Conservation (phyloP, 2,888 invertebrate genomes). For the Pharmacophagus antenor region DNA sequence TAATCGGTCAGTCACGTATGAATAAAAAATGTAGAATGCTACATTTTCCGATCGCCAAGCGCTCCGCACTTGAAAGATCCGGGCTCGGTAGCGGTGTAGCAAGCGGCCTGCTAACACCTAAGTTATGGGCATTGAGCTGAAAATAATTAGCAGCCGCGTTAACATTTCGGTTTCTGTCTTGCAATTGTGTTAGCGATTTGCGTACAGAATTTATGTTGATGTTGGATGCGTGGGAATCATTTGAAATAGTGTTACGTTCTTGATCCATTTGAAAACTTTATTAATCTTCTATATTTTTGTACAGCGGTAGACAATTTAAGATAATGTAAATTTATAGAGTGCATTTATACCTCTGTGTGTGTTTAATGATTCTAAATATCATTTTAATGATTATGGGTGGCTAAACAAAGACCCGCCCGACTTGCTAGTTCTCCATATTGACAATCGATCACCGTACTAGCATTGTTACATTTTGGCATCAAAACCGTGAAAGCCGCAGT, state of each 20-base stretch:
- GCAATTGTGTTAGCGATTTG: conserved; percentile 22
- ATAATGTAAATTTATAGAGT: no score
- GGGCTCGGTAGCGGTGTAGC: conserved; percentile 8
- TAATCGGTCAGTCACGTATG: not conserved
- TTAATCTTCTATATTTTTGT: not conserved
- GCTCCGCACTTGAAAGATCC: not conserved
- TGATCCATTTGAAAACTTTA: no score
- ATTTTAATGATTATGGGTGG: no score
- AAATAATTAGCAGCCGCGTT: conserved; percentile 38
- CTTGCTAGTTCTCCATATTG: no score
- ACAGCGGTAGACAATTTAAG: no score
- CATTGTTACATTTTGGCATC: no score
- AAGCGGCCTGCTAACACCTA: conserved; percentile 34
- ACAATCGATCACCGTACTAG: no score
- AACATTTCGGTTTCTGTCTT: conserved; percentile 32
- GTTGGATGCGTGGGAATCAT: conserved; percentile 17
- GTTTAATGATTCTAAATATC: no score
- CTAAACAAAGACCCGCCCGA: no score
- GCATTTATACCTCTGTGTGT: no score
- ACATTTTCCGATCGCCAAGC: conserved; percentile 1
- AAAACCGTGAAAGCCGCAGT: no score
- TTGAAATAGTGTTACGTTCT: not conserved
- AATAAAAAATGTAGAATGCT: not conserved
- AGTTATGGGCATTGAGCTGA: conserved; percentile 34
- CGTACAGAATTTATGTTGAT: conserved; percentile 22